Evolutionary conservation across 1,140 invertebrate genomes (phyloP).

Genomic region (Drosophila santomea): DNA sequence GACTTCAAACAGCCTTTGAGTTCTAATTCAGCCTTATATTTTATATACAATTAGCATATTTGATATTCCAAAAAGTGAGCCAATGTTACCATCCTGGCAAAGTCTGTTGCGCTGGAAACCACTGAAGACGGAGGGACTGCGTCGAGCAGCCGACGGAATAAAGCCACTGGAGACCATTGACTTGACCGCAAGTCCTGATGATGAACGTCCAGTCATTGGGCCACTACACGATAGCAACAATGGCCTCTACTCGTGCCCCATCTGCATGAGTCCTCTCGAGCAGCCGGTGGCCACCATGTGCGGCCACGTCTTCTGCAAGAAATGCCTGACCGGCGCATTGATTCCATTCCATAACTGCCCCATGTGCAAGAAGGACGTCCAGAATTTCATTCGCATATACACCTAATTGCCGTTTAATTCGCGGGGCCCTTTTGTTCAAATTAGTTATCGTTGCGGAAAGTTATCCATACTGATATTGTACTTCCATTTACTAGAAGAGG

Average conservation of each 20-base stretch:
- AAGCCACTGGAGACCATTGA: not conserved
- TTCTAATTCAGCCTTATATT: not conserved
- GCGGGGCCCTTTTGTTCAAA: not conserved
- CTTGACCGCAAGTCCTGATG: not conserved
- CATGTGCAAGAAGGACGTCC: not conserved
- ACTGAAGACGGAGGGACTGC: not conserved
- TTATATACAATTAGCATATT: not conserved
- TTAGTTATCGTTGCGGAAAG: not conserved
- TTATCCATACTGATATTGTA: too few species aligned
- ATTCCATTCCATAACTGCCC: not conserved
- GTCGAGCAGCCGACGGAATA: not conserved
- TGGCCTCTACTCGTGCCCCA: constrained; percentile 6
- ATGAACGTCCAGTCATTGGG: too few species aligned
- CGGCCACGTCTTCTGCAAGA: constrained; percentile 3
- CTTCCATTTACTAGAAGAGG: too few species aligned
- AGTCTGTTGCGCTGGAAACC: not conserved
- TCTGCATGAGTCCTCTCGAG: not conserved
- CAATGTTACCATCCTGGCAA: not conserved
- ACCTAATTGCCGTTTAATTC: not conserved
- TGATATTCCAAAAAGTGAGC: not conserved
- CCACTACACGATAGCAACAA: not conserved
- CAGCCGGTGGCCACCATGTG: constrained; percentile 7
- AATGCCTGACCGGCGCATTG: not conserved
- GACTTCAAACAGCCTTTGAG: not conserved
- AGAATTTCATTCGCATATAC: not conserved